Base-by-base conservation (phyloP, 2,888 invertebrate species). In the Yponomeuta cagnagella region DNA sequence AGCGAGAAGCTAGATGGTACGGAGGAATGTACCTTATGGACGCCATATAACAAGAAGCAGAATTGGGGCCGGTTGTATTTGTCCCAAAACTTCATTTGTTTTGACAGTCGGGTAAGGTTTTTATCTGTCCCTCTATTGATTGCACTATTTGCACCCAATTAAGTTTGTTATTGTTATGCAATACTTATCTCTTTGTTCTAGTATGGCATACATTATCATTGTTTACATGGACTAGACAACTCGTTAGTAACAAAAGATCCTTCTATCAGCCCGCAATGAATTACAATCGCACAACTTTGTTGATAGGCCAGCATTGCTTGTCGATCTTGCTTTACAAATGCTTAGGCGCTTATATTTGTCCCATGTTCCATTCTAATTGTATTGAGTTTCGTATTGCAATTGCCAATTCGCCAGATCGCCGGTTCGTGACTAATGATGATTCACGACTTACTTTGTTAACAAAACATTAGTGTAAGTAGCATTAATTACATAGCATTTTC, bases 81-180 rank as follows among this genome's bases (percentile, higher is more conserved):
- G 69, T 99, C 99, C 0, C 96, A 96, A 80, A 98, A 97, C 90
- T 99, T 98, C 85, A 94, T 99, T 79, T 99, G 99, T 86, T 99
- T 99, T 84, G 96, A 97, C 81, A 99, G 99, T 87, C 95, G 97
- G 93, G 98, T 98, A 82, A 93, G 93, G n/a, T 69, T 68, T 6
- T 63, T 30, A 64, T 64, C 31, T 64, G n/a, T 8, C 9, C 10
- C 12, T 2, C 23, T 30, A n/a, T 1, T 10, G 23, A 63, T 63
- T 23, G 15, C 15, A 23, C 23, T 3, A 63, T 15, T 23, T 15
- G 43, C 43, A 43, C 9, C 43, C 43, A 43, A 43, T 43, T 43
- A 43, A 43, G 43, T 58, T 52, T 58, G 52, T 58, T 58, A 15
- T 58, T 58, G 52, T 58, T 15, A 15, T 58, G 52, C 15, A 58